Conservation (phyloP, 2,888 invertebrate genomes). For the Melitaea athalia region DNA sequence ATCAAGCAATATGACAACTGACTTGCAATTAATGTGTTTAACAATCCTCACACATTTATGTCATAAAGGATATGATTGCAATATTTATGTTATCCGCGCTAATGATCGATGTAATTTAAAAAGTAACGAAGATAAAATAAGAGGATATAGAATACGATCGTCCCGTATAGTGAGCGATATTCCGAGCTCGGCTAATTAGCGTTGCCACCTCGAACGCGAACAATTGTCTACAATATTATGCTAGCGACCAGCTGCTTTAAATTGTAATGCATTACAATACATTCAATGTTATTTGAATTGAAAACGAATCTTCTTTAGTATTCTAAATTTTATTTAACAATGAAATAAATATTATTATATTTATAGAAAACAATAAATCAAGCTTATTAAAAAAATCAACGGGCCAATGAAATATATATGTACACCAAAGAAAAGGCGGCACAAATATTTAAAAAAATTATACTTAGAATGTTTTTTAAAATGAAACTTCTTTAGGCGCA, state of each 20-base stretch:
- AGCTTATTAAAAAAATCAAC: no score
- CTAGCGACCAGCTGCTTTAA: constrained; percentile 36
- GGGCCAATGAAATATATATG: no score
- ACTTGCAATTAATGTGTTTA: background rate
- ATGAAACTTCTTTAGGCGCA: no score
- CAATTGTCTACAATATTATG: constrained; percentile 57
- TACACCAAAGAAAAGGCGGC: no score
- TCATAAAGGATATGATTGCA: background rate
- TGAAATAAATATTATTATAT: no score
- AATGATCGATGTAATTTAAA: background rate
- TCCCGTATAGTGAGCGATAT: constrained; percentile 38
- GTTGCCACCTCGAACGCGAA: constrained; percentile 67
- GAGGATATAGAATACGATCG: constrained; percentile 10
- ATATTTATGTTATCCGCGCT: background rate
- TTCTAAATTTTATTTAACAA: background rate
- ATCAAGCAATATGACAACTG: background rate
- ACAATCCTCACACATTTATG: background rate
- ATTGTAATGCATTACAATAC: constrained; percentile 28
- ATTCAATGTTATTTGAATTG: background rate
- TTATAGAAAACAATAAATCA: no score
- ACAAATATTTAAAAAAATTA: no score
- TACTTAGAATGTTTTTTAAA: no score
- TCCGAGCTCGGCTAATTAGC: constrained; percentile 66
- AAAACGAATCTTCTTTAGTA: background rate
- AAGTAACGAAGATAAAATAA: background rate